These are phyloP conservation scores for Calliphora vicina DNA, from an alignment of 1,140 invertebrate genomes.

Conservation along the genomic window DNA sequence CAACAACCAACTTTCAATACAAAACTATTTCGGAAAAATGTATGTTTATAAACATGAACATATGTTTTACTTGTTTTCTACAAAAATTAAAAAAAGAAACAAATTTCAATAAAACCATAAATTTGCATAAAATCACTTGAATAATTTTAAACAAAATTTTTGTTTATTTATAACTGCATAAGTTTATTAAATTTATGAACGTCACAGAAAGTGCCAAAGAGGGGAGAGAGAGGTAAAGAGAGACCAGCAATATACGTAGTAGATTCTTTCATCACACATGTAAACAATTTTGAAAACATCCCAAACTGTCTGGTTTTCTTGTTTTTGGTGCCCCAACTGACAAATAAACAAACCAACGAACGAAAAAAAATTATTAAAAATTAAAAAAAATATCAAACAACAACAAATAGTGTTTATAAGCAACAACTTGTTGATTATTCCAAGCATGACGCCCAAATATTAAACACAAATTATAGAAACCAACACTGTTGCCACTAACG, in stretches of 20 bases:
- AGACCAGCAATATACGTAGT: not conserved
- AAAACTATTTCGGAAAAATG: too few species aligned
- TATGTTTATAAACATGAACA: too few species aligned
- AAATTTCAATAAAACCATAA: not conserved
- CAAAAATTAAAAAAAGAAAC: too few species aligned
- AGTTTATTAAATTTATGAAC: not conserved
- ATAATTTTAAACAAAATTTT: not conserved
- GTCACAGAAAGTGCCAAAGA: not conserved
- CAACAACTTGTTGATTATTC: constrained; percentile 30
- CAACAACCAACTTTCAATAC: too few species aligned
- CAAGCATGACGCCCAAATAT: constrained; percentile 30
- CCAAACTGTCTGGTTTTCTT: constrained; percentile 16
- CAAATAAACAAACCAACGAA: not conserved
- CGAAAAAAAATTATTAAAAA: not conserved
- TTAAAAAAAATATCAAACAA: too few species aligned
- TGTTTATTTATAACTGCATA: not conserved
- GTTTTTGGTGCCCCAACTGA: constrained; percentile 11
- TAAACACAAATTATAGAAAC: not conserved
- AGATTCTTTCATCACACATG: not conserved
- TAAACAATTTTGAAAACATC: constrained; percentile 4
- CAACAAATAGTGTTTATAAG: not conserved
- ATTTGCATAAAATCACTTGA: not conserved
- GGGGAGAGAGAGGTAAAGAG: not conserved
- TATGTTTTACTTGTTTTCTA: not conserved
- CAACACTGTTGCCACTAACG: not conserved